Evolutionary conservation across 64 coral and sea anemone species (phyloP).

Genomic region (Hydrozoanthus tunicans): DNA sequence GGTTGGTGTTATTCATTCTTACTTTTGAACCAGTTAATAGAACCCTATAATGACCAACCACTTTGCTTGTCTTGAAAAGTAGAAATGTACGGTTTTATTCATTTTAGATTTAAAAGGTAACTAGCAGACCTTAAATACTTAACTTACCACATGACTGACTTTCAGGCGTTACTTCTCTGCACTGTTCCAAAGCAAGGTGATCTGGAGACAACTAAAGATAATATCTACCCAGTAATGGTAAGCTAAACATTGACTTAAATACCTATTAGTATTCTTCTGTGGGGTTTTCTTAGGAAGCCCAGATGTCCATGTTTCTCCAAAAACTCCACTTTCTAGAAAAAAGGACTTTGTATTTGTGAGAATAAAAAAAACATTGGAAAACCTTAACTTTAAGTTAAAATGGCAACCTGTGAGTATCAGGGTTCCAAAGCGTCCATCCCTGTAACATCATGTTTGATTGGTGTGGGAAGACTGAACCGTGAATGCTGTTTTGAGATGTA

Average conservation of each 20-base stretch:
- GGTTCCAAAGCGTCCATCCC: too few relatives aligned
- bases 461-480: too few relatives aligned
- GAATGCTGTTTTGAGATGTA: neutral
- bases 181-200: slow-evolving; percentile 45
- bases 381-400: too few relatives aligned
- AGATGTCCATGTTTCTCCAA: neutral
- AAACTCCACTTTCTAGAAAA: neutral
- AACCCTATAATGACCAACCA: neutral
- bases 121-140: neutral
- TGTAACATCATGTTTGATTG: too few relatives aligned
- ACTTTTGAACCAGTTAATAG: too few relatives aligned
- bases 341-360: too few relatives aligned
- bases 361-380: too few relatives aligned
- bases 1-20: too few relatives aligned
- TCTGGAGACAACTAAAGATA: slow-evolving; percentile 11
- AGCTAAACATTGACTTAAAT: neutral
- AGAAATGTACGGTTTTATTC: neutral
- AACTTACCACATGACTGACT: neutral
- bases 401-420: too few relatives aligned
- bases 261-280: too few relatives aligned
- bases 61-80: neutral
- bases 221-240: slow-evolving; percentile 64
- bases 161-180: slow-evolving; percentile 73
- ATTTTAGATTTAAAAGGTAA: neutral
- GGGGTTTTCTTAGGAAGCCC: neutral